A percentile compares a stretch with the other conserved stretches of the same genome.
Conservation (phyloP, 2,888 invertebrate genomes). For the Watsonalla binaria region DNA sequence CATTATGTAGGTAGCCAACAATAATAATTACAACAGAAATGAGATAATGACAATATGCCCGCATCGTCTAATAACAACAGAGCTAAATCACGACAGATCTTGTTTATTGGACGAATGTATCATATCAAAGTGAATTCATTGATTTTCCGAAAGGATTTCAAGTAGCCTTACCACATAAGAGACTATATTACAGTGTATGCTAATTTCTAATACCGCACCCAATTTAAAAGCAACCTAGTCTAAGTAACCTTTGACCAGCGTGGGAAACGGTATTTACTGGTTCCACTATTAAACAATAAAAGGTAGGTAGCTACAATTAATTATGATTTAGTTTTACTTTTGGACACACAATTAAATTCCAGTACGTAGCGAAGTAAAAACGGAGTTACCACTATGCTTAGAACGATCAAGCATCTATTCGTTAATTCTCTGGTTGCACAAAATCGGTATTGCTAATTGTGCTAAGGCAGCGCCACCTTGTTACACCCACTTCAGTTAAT, state of each 20-base stretch:
- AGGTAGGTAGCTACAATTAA: too few relatives aligned
- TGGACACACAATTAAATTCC: too few relatives aligned
- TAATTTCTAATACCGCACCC: neutral
- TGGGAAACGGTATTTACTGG: neutral
- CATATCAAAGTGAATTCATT: neutral
- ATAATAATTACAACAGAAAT: neutral
- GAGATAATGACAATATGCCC: constrained; percentile 22
- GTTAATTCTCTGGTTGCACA: too few relatives aligned
- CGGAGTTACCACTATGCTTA: neutral
- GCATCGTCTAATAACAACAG: constrained; percentile 26
- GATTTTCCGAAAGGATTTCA: neutral
- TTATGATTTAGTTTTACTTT: too few relatives aligned
- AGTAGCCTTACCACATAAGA: neutral
- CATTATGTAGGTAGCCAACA: neutral
- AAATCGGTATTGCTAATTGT: too few relatives aligned
- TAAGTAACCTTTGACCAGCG: neutral
- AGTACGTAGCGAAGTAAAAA: neutral
- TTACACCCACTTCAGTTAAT: too few relatives aligned
- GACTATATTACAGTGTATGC: neutral
- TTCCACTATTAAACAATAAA: too few relatives aligned
- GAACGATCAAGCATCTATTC: too few relatives aligned
- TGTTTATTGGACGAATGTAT: neutral
- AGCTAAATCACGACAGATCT: constrained; percentile 23
- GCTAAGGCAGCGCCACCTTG: too few relatives aligned
- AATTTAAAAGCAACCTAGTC: neutral